phyloP scores from a whole-genome alignment of 2,797 vertebrate species.

The Etheostoma perlongum region DNA sequence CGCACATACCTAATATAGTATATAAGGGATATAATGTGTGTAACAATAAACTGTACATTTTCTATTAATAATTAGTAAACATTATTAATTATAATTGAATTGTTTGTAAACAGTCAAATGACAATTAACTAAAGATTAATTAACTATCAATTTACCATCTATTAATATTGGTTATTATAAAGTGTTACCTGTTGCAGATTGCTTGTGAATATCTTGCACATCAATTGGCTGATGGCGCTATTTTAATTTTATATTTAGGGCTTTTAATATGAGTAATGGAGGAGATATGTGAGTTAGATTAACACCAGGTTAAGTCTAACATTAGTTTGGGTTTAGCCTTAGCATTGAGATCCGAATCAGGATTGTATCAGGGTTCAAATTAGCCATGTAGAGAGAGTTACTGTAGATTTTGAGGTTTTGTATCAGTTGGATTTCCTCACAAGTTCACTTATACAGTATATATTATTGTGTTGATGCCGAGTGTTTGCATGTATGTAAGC shows the following conservation, averaged over 20 bases:
- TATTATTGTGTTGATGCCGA: background rate
- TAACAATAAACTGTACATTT: too few relatives aligned
- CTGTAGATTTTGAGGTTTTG: background rate
- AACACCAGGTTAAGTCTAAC: background rate
- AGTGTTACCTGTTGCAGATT: background rate
- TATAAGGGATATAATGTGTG: too few relatives aligned
- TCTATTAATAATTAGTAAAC: too few relatives aligned
- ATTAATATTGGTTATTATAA: too few relatives aligned
- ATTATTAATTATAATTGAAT: too few relatives aligned
- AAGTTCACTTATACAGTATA: background rate
- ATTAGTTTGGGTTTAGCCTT: background rate
- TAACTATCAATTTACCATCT: too few relatives aligned
- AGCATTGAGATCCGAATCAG: background rate
- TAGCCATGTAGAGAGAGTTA: background rate
- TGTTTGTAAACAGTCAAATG: too few relatives aligned
- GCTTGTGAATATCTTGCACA: background rate
- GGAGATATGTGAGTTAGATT: background rate
- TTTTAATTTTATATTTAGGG: background rate
- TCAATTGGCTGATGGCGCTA: too few relatives aligned
- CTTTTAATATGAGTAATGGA: background rate
- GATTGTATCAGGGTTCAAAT: background rate
- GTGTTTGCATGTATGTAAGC: slow-evolving; percentile 9
- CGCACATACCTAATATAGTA: too few relatives aligned
- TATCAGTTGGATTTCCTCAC: background rate
- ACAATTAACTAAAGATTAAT: too few relatives aligned